These are phyloP conservation scores for Clistopyga incitator DNA, from an alignment of 2,888 invertebrate genomes.

Conservation along the genomic window DNA sequence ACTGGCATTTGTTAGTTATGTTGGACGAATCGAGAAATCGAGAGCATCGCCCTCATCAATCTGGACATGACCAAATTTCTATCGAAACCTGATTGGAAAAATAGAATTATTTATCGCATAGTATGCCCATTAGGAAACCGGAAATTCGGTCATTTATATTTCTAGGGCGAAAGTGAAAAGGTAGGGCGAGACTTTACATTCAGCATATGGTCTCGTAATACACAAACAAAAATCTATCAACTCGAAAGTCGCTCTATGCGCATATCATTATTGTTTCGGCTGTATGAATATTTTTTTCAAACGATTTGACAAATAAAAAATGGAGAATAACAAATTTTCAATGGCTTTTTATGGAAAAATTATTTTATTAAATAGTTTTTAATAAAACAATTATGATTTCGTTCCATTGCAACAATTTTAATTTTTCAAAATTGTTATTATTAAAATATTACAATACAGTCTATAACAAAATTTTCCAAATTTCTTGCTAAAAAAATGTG, in stretches of 20 bases:
- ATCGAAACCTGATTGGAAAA: not conserved
- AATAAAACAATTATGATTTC: no score
- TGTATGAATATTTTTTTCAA: not conserved
- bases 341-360: no score
- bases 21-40: not conserved
- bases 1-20: not conserved
- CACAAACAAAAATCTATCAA: not conserved
- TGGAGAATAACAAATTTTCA: not conserved
- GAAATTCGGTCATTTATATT: constrained; percentile 3
- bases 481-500: no score
- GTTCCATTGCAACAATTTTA: no score
- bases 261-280: not conserved
- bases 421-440: no score
- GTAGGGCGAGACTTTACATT: not conserved
- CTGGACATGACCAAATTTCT: not conserved
- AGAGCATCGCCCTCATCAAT: not conserved
- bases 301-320: not conserved
- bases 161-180: constrained; percentile 38
- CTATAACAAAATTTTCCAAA: no score
- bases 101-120: not conserved
- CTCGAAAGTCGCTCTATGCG: not conserved
- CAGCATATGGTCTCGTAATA: no score
- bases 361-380: no score
- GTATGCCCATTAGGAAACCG: not conserved
- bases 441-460: no score